Evolutionary conservation across 2,888 invertebrate species (phyloP).

Genomic region (Cantharis flavilabris): DNA sequence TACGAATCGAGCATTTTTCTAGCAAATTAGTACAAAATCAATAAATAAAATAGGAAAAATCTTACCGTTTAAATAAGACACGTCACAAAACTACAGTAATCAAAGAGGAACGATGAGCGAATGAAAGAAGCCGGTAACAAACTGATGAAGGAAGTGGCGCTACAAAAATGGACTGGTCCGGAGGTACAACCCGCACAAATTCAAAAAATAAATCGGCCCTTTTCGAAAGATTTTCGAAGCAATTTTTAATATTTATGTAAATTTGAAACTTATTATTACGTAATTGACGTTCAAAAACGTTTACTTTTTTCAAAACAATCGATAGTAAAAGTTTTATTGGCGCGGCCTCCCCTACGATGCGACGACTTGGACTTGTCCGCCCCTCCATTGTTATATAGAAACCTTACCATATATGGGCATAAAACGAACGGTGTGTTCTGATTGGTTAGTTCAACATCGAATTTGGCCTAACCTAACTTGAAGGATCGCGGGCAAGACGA

Average conservation of each 20-base stretch:
- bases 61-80: slow-evolving; percentile 53
- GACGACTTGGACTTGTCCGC: slow-evolving; percentile 25
- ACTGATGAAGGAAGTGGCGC: slow-evolving; percentile 45
- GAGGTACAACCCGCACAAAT: slow-evolving; percentile 41
- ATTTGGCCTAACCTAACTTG: slow-evolving; percentile 52
- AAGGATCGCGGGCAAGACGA: slow-evolving; percentile 42
- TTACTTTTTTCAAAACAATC: slow-evolving; percentile 30
- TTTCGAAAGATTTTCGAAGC: not conserved
- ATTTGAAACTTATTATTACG: slow-evolving; percentile 18
- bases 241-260: not conserved
- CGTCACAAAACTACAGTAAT: slow-evolving; percentile 47
- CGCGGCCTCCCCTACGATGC: slow-evolving; percentile 45
- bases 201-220: slow-evolving; percentile 40
- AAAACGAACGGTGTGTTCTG: slow-evolving; percentile 66
- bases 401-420: slow-evolving; percentile 84
- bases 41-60: slow-evolving; percentile 11
- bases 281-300: slow-evolving; percentile 25
- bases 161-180: slow-evolving; percentile 40
- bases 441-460: slow-evolving; percentile 63
- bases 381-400: slow-evolving; percentile 61
- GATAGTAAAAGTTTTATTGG: slow-evolving; percentile 9
- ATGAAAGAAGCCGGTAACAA: slow-evolving; percentile 52
- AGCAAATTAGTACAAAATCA: not conserved
- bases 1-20: not conserved
- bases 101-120: slow-evolving; percentile 49